Evolutionary conservation across 2,888 invertebrate genomes (phyloP).

Genomic region (Melipona beecheii): DNA sequence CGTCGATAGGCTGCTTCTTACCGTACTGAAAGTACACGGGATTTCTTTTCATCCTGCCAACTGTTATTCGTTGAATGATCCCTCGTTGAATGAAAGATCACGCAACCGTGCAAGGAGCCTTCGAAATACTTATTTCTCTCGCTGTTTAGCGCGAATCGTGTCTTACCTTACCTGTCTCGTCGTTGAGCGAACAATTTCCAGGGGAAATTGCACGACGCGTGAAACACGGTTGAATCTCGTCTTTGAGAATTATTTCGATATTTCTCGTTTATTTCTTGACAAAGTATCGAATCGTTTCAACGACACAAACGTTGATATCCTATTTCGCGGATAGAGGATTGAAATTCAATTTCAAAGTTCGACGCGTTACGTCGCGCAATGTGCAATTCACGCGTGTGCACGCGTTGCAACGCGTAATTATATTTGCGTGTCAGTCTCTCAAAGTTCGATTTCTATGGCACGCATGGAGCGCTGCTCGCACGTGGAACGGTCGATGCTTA

Average conservation of each 20-base stretch:
- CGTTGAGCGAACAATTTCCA: too few species aligned
- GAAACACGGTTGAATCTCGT: too few species aligned
- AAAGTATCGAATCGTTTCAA: too few species aligned
- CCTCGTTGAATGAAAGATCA: not conserved
- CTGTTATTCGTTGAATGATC: not conserved
- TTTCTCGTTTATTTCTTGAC: too few species aligned
- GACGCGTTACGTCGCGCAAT: not conserved
- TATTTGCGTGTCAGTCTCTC: slow-evolving; percentile 25
- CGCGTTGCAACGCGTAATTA: slow-evolving; percentile 59
- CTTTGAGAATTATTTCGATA: too few species aligned
- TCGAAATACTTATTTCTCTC: not conserved
- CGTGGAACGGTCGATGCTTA: slow-evolving; percentile 43
- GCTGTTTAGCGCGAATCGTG: not conserved
- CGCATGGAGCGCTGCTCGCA: not conserved
- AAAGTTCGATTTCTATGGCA: not conserved
- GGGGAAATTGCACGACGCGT: too few species aligned
- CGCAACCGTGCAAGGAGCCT: not conserved
- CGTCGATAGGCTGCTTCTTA: slow-evolving; percentile 42
- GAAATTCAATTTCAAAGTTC: not conserved
- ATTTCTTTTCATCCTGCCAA: slow-evolving; percentile 19
- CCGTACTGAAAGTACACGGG: not conserved
- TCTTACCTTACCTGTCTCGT: not conserved
- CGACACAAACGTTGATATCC: too few species aligned
- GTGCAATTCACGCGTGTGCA: not conserved
- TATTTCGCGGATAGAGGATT: not conserved